Percentiles rank a stretch among this genome's conserved stretches.
Evolutionary conservation across 2,797 vertebrate genomes (phyloP).

Genomic region (Hydrophis major): DNA sequence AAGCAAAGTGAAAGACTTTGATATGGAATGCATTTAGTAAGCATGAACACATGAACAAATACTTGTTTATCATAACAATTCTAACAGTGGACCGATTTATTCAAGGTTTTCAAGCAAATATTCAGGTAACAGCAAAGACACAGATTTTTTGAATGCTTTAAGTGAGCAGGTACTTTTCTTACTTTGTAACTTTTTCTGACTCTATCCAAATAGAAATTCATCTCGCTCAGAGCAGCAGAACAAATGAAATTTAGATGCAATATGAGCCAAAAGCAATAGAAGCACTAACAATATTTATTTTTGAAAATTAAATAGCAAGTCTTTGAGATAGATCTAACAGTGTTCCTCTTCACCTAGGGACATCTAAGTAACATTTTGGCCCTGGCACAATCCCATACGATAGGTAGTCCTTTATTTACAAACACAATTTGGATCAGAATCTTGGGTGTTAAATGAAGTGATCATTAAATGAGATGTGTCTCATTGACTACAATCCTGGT

Average conservation of each 20-base stretch:
- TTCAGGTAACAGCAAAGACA: constrained; percentile 27
- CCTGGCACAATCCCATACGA: neutral
- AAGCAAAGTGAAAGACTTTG: constrained; percentile 10
- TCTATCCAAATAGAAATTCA: neutral
- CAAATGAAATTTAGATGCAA: neutral
- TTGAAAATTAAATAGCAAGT: neutral
- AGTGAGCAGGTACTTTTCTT: neutral
- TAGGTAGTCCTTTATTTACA: neutral
- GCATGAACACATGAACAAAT: neutral
- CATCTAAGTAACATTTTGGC: neutral
- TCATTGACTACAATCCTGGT: neutral
- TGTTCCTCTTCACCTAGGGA: neutral
- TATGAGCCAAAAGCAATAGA: neutral
- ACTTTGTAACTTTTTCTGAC: neutral
- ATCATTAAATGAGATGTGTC: neutral
- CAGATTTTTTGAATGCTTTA: neutral
- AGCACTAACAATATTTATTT: neutral
- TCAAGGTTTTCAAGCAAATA: constrained; percentile 3
- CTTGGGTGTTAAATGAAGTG: neutral
- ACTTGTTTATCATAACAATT: neutral
- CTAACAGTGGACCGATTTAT: neutral
- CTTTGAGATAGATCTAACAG: neutral
- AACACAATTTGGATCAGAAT: neutral
- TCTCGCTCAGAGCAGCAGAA: neutral
- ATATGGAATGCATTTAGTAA: constrained; percentile 6